Base-by-base conservation (phyloP, 2,888 invertebrate genomes). In the Celastrina argiolus region DNA sequence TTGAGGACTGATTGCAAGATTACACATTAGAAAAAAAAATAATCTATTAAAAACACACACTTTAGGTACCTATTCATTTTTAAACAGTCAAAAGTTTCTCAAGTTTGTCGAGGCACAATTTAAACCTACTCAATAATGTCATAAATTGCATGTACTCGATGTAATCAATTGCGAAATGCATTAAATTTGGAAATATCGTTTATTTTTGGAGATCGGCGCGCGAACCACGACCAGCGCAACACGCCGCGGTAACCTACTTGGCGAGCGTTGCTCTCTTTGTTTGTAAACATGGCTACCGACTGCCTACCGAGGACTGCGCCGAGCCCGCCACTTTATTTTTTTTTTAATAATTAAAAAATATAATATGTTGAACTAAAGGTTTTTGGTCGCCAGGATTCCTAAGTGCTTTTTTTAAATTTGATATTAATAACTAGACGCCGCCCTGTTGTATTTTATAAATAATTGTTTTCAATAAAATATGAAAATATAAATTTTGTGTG, bases 231-330 rank as follows among this genome's bases (percentile, higher is more conserved):
- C 89, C 90, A 83, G 88, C 90, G 83, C 89, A 89, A 89, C 76
- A 74, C 75, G 81, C 81, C 81, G 84, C 79, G 82, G 74, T 89
- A 88, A 89, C 91, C 91, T 90, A 92, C 89, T 90, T 92, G 78
- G 81, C 82, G 91, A 81, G 77, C 91, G 80, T 91, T 92, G 91
- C 87, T 91, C 91, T 89, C 84, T 85, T 90, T 92, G 91, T 92
- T 92, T 90, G 88, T 91, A 91, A 92, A 91, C 91, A 91, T 84
- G 85, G 83, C 85, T 82, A 78, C 82, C 80, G n/a, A n/a, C n/a
- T n/a, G n/a, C n/a, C n/a, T n/a, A n/a, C n/a, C n/a, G n/a, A n/a
- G n/a, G n/a, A n/a, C n/a, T n/a, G 73, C 75, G 79, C 73, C 77
- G 76, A 22, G 51, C 51, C 72, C 75, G 77, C 73, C 75, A 68